These are phyloP conservation scores for Lepus townsendii DNA, from an alignment of 2,797 vertebrate genomes.

Conservation along the genomic window DNA sequence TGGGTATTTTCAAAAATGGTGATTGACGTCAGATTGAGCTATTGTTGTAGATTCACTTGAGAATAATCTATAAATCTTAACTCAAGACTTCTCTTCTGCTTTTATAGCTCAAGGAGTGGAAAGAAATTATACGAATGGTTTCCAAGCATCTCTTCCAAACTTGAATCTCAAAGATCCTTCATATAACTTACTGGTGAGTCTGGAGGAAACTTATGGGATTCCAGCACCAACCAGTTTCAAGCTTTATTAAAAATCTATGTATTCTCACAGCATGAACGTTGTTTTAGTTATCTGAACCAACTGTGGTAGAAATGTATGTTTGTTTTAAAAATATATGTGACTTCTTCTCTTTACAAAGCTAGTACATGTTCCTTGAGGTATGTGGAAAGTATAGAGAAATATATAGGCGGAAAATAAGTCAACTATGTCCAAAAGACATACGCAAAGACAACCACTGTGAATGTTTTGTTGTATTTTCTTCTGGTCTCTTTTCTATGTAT, in stretches of 20 bases:
- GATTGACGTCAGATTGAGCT: background rate
- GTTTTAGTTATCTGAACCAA: background rate
- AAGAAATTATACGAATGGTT: slow-evolving; percentile 80
- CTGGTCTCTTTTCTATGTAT: background rate
- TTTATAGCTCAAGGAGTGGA: slow-evolving; percentile 81
- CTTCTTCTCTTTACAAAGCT: slow-evolving; percentile 43
- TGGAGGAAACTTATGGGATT: slow-evolving; percentile 29
- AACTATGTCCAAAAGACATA: background rate
- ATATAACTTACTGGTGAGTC: slow-evolving; percentile 86
- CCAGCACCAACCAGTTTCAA: slow-evolving; percentile 53
- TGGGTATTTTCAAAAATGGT: slow-evolving; percentile 54
- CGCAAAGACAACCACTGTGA: background rate
- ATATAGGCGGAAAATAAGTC: background rate
- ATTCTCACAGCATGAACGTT: background rate
- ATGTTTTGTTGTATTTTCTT: background rate
- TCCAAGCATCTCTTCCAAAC: slow-evolving; percentile 85
- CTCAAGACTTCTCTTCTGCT: slow-evolving; percentile 71
- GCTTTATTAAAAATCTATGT: background rate
- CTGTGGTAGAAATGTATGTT: background rate
- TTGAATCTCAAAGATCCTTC: slow-evolving; percentile 84
- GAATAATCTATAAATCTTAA: slow-evolving; percentile 38
- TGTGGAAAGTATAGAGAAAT: slow-evolving; percentile 45
- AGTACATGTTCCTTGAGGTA: background rate
- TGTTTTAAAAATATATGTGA: slow-evolving; percentile 26
- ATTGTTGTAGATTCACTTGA: slow-evolving; percentile 45